phyloP scores from a whole-genome alignment of 2,888 invertebrate genomes.

The Philopedon plagiatum region DNA sequence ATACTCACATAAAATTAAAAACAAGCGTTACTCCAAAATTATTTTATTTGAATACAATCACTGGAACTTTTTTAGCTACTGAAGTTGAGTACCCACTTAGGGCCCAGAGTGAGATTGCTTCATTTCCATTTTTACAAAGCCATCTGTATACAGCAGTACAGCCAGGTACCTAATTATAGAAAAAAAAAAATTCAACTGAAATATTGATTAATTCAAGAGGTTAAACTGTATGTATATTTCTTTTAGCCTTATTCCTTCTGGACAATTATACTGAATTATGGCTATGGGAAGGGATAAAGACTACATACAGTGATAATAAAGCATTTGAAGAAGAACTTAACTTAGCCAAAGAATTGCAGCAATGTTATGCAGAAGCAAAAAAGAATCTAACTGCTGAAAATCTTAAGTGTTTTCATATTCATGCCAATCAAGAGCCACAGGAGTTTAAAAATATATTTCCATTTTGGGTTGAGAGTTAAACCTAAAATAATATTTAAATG shows the following conservation, averaged over 20 bases:
- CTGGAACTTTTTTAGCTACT: slow-evolving; percentile 54
- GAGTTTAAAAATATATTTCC: slow-evolving; percentile 58
- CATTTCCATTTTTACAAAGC: slow-evolving; percentile 59
- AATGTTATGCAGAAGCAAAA: slow-evolving; percentile 52
- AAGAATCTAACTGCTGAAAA: slow-evolving; percentile 23
- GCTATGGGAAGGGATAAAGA: slow-evolving; percentile 54
- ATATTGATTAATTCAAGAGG: not conserved
- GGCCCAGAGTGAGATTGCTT: slow-evolving; percentile 42
- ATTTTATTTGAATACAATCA: slow-evolving; percentile 57
- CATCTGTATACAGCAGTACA: slow-evolving; percentile 57
- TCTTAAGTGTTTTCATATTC: slow-evolving; percentile 46
- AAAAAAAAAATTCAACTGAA: too few species aligned
- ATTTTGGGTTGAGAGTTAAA: slow-evolving; percentile 46
- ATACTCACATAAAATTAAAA: slow-evolving; percentile 33
- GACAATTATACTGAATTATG: slow-evolving; percentile 57
- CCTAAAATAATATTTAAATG: too few species aligned
- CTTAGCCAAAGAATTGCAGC: slow-evolving; percentile 46
- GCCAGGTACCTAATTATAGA: slow-evolving; percentile 52
- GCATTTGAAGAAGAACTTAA: slow-evolving; percentile 47
- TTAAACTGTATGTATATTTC: slow-evolving; percentile 3
- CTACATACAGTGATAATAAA: slow-evolving; percentile 31
- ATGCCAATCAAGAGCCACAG: slow-evolving; percentile 52
- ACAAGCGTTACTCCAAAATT: slow-evolving; percentile 54
- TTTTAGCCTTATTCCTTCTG: slow-evolving; percentile 55
- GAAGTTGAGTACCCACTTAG: slow-evolving; percentile 57